These are phyloP conservation scores for Melanargia galathea DNA, from an alignment of 2,888 invertebrate species.

Conservation along the genomic window DNA sequence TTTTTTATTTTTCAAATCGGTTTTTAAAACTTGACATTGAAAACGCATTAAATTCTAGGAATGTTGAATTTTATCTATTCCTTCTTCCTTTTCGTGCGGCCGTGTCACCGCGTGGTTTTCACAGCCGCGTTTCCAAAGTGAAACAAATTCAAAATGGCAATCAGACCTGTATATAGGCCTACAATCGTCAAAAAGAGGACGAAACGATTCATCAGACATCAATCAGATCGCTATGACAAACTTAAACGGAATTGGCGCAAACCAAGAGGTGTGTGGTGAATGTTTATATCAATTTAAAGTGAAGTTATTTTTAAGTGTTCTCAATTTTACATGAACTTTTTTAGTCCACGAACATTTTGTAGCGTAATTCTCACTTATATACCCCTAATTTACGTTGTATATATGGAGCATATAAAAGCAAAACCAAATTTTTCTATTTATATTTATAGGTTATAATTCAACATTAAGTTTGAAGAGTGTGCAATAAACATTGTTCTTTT, in stretches of 20 bases:
- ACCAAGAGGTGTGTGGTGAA: slow-evolving; percentile 88
- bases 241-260: slow-evolving; percentile 99
- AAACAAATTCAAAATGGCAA: slow-evolving; percentile 88
- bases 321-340: neutral
- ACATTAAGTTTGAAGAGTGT: neutral
- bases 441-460: slow-evolving; percentile 17
- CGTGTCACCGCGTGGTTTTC: slow-evolving; percentile 81
- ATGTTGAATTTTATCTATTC: slow-evolving; percentile 70
- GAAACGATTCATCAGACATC: slow-evolving; percentile 99
- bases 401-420: neutral
- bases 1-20: slow-evolving; percentile 14
- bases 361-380: neutral
- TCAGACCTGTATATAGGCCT: slow-evolving; percentile 93
- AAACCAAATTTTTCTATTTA: neutral
- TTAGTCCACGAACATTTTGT: neutral
- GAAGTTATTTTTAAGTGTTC: slow-evolving; percentile 1
- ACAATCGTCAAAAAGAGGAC: slow-evolving; percentile 98
- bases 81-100: slow-evolving; percentile 78
- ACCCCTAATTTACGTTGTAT: neutral
- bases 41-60: slow-evolving; percentile 64
- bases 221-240: slow-evolving; percentile 98
- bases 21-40: slow-evolving; percentile 43
- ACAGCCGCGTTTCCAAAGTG: slow-evolving; percentile 67
- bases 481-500: neutral
- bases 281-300: slow-evolving; percentile 10